Conservation (phyloP, 2,113 vertebrate genomes). For the Bungarus multicinctus region DNA sequence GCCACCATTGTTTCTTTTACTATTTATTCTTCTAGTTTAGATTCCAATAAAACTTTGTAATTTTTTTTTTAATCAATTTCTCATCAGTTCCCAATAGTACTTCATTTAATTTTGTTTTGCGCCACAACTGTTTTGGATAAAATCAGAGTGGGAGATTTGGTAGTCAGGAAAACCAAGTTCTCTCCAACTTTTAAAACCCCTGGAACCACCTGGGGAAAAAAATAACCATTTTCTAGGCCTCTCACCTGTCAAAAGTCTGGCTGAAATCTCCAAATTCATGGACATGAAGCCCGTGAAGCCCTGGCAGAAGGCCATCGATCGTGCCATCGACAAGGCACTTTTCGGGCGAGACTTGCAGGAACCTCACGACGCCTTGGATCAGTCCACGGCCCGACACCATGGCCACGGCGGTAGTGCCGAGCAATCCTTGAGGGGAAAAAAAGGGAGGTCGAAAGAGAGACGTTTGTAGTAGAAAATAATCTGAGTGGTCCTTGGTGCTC, state of each 20-base stretch:
- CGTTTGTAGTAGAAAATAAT: not conserved
- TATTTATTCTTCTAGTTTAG: too few relatives aligned
- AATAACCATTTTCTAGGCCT: accelerated
- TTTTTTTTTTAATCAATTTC: too few relatives aligned
- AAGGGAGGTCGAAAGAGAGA: not conserved
- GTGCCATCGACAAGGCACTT: slow-evolving; percentile 85
- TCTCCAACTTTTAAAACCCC: not conserved
- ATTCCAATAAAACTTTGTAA: too few relatives aligned
- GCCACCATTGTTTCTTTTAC: too few relatives aligned
- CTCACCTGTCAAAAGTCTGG: slow-evolving; percentile 76
- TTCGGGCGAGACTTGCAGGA: slow-evolving; percentile 78
- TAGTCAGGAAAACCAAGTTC: not conserved
- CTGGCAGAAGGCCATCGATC: slow-evolving; percentile 80
- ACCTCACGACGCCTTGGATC: slow-evolving; percentile 81
- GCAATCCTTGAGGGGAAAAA: slow-evolving; percentile 57
- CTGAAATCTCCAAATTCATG: slow-evolving; percentile 84
- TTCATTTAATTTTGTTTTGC: too few relatives aligned
- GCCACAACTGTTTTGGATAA: slow-evolving; percentile 74
- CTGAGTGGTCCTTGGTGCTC: not conserved
- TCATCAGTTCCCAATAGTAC: too few relatives aligned
- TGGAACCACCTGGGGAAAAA: accelerated
- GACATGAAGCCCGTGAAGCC: slow-evolving; percentile 83
- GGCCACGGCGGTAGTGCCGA: slow-evolving; percentile 79
- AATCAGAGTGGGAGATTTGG: not conserved
- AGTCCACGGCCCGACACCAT: slow-evolving; percentile 71